Evolutionary conservation across 2,797 vertebrate genomes (phyloP), one percentile per base, ranked within the genome.

Genomic region (Phylloscopus collybita): DNA sequence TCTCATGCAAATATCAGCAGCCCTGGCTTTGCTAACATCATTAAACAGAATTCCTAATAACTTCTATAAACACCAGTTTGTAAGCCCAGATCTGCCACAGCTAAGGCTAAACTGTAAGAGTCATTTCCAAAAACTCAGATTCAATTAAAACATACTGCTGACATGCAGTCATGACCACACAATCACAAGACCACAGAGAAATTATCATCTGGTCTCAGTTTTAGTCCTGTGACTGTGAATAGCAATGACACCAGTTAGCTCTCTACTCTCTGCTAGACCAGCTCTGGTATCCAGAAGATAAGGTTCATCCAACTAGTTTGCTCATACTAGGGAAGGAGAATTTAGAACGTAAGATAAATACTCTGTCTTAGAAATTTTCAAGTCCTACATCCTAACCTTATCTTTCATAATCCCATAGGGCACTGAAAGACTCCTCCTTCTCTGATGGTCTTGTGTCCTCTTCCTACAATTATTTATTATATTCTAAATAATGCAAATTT

Each of bases 311-410:
- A 83, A 36, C 32, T 61, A 5, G 50, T 36, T 50, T 62, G 38
- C 6, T 74, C 32, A 30, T 15, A 56, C 9, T 17, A 51, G 7
- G 7, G 12, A 80, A 88, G 5, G 40, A 86, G 21, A 49, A 90
- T 71, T 53, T n/a, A 61, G 45, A 80, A 61, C 9, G 13, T 2
- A 51, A 64, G 3, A n/a, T n/a, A 38, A 53, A 26, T 0, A 0
- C 30, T 78, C 49, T 19, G 5, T 45, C 12, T 60, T 45, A 38
- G 27, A 80, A 83, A 66, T 45, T 22, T 47, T 60, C 1, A 80
- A 76, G 32, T 64, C 23, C 40, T 75, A 36, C 42, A 64, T 36
- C n/a, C 38, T 49, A 19, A 76, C 14, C 8, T 29, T 8, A 67
- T 62, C 27, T 69, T 51, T 53, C 51, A 40, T 44, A 79, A 69